Evolutionary conservation across 2,888 invertebrate genomes (phyloP).

Genomic region (Drosophila seclusa): DNA sequence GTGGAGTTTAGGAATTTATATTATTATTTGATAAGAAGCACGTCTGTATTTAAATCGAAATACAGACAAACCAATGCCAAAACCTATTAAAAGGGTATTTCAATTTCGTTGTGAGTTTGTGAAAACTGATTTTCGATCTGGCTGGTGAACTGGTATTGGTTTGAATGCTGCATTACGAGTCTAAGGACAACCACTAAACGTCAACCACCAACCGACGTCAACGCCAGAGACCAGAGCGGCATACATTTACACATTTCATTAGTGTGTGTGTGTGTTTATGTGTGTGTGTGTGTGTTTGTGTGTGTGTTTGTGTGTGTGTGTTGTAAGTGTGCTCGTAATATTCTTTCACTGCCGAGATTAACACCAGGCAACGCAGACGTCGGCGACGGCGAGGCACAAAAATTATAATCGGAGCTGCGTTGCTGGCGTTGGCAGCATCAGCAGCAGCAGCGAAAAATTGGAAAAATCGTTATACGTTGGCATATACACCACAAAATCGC

Average conservation of each 20-base stretch:
- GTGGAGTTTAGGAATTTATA: neutral
- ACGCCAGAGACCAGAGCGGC: constrained; percentile 53
- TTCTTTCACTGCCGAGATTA: constrained; percentile 63
- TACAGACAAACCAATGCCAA: neutral
- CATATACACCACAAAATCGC: constrained; percentile 67
- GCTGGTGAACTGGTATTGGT: constrained; percentile 42
- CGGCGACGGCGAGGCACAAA: constrained; percentile 51
- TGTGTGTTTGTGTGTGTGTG: constrained; percentile 20
- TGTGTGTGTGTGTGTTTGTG: constrained; percentile 9
- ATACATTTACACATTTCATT: constrained; percentile 56
- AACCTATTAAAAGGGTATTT: neutral
- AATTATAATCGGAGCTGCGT: constrained; percentile 60
- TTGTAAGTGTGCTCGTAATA: constrained; percentile 53
- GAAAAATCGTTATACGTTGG: constrained; percentile 74
- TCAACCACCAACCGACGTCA: constrained; percentile 72
- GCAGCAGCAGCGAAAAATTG: constrained; percentile 57
- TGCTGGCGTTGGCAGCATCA: constrained; percentile 29
- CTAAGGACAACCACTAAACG: constrained; percentile 78
- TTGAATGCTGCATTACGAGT: constrained; percentile 65
- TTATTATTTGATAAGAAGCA: neutral
- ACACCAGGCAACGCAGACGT: constrained; percentile 50
- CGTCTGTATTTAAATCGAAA: neutral
- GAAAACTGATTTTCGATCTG: neutral
- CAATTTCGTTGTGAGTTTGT: neutral
- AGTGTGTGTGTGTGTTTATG: constrained; percentile 7